These are phyloP conservation scores for Tachysurus vachellii DNA, from an alignment of 2,113 vertebrate species.

Conservation along the genomic window DNA sequence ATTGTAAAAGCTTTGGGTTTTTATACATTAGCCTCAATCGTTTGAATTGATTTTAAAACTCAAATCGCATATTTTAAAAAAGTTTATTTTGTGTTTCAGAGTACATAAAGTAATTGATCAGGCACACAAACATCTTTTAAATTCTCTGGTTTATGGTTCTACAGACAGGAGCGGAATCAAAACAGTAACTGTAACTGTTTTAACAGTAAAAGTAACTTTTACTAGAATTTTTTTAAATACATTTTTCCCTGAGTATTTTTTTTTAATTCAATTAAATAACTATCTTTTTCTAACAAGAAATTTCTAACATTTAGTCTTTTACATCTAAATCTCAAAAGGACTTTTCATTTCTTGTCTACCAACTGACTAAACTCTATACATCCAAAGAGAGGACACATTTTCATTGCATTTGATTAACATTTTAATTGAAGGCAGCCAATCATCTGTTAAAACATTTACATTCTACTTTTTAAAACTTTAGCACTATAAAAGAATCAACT, in stretches of 20 bases:
- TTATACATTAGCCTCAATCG: neutral
- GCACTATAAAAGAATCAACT: neutral
- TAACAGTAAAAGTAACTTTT: too few relatives aligned
- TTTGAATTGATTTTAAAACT: neutral
- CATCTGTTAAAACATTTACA: neutral
- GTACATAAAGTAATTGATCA: neutral
- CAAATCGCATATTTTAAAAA: neutral
- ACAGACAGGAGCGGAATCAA: slow-evolving; percentile 7
- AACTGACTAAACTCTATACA: neutral
- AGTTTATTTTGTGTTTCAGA: neutral
- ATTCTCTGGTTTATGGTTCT: neutral
- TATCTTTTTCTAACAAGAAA: neutral
- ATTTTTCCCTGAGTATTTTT: neutral
- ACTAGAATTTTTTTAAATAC: too few relatives aligned
- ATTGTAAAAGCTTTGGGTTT: neutral
- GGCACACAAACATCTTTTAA: neutral
- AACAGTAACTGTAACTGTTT: slow-evolving; percentile 27
- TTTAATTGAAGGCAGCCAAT: neutral
- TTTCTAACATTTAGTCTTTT: neutral
- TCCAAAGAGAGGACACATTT: neutral
- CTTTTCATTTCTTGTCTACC: neutral
- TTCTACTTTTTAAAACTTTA: neutral
- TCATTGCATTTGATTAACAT: neutral
- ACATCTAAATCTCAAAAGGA: neutral
- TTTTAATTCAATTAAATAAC: neutral